phyloP scores from a whole-genome alignment of 2,113 vertebrate genomes.

The Rattus rattus region DNA sequence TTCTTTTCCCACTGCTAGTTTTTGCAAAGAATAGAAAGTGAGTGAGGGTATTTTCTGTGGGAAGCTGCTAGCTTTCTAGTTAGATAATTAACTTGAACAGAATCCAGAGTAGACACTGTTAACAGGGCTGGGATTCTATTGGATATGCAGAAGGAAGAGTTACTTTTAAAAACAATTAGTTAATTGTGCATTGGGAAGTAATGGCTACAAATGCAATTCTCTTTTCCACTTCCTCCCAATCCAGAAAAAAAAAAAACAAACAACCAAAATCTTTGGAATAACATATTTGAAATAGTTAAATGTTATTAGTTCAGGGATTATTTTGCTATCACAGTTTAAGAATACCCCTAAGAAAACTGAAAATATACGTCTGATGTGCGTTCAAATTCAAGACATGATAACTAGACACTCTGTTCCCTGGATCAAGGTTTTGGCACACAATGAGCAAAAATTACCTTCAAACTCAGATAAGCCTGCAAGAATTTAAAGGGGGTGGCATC shows the following conservation, averaged over 20 bases:
- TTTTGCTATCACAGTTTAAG: slow-evolving; percentile 18
- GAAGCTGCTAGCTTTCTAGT: not conserved
- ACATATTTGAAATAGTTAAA: not conserved
- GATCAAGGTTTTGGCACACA: slow-evolving; percentile 46
- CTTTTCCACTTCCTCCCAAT: slow-evolving; percentile 31
- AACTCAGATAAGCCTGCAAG: slow-evolving; percentile 47
- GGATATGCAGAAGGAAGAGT: not conserved
- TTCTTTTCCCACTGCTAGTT: not conserved
- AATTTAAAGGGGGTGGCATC: slow-evolving; percentile 41
- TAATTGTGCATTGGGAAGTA: not conserved
- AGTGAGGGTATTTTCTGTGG: not conserved
- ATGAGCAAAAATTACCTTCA: slow-evolving; percentile 8
- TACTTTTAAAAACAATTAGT: not conserved
- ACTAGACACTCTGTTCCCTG: not conserved
- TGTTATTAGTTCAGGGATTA: slow-evolving; percentile 19
- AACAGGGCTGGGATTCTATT: not conserved
- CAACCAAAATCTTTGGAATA: not conserved
- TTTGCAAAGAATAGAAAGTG: not conserved
- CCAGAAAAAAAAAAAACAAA: not conserved
- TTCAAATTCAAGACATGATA: slow-evolving; percentile 37
- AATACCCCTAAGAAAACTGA: not conserved
- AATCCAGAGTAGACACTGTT: not conserved
- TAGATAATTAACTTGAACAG: not conserved
- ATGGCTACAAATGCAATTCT: not conserved
- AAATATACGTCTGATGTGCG: not conserved